A percentile compares a stretch with the other conserved stretches of the same genome.
These are phyloP conservation scores for Dasypus novemcinctus DNA, from an alignment of 2,113 vertebrate species.

Conservation along the genomic window DNA sequence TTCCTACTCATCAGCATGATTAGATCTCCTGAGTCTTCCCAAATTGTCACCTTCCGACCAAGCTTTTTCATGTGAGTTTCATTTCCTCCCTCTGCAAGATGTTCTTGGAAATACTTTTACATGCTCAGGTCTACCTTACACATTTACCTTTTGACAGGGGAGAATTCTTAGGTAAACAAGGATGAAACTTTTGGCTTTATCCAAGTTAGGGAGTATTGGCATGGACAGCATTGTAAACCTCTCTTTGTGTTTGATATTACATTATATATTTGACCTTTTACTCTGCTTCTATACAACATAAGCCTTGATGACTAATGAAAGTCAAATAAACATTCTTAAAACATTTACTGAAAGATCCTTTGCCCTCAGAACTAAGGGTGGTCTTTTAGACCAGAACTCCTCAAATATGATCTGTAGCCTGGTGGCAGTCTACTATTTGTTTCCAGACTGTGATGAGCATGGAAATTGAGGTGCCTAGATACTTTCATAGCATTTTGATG, in stretches of 20 bases:
- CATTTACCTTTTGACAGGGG: not conserved
- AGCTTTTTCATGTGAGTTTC: not conserved
- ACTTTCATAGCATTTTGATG: not conserved
- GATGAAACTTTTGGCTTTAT: not conserved
- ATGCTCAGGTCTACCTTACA: not conserved
- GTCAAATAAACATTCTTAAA: not conserved
- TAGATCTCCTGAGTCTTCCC: not conserved
- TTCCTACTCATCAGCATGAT: not conserved
- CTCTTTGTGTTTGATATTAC: not conserved
- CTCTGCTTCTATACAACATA: not conserved
- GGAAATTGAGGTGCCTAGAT: not conserved
- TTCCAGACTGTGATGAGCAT: not conserved
- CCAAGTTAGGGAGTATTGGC: not conserved
- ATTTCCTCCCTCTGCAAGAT: not conserved
- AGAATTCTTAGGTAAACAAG: not conserved
- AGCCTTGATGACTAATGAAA: not conserved
- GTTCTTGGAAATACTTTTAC: not conserved
- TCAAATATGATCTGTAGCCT: not conserved
- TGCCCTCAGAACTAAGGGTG: not conserved
- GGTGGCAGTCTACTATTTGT: not conserved
- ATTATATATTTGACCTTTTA: not conserved
- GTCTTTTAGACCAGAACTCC: not conserved
- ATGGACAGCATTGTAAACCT: rapidly evolving
- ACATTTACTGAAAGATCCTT: not conserved
- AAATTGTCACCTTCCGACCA: not conserved